A percentile compares a stretch with the other conserved stretches of the same genome.
Conservation (phyloP, 2,113 vertebrate species). For the Neodontobutis hainanensis region DNA sequence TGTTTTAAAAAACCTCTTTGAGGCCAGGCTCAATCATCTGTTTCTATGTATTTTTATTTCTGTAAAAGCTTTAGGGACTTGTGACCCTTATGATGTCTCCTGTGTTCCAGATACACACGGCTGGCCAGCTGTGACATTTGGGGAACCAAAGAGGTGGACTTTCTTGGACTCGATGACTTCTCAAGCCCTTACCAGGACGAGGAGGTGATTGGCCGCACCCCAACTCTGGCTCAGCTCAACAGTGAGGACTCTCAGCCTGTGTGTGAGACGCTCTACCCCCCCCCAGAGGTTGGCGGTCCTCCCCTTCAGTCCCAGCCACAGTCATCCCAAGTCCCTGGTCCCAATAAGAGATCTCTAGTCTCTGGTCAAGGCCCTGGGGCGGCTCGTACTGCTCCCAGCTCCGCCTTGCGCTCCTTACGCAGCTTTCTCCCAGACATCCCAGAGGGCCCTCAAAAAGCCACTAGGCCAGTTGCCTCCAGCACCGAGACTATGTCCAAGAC, state of each 20-base stretch:
- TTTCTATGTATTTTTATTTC: too few species aligned
- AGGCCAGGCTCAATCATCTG: too few species aligned
- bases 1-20: too few species aligned
- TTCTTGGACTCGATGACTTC: slow-evolving; percentile 95
- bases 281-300: slow-evolving; percentile 82
- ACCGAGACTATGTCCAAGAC: slow-evolving; percentile 90
- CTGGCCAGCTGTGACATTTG: slow-evolving; percentile 98
- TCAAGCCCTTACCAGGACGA: slow-evolving; percentile 98
- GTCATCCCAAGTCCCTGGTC: slow-evolving; percentile 74
- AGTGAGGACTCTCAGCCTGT: slow-evolving; percentile 97
- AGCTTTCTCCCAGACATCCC: slow-evolving; percentile 83
- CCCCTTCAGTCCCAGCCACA: slow-evolving; percentile 77
- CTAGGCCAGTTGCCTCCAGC: slow-evolving; percentile 87
- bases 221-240: slow-evolving; percentile 96
- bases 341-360: slow-evolving; percentile 81
- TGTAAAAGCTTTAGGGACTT: not conserved
- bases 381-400: slow-evolving; percentile 64
- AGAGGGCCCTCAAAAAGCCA: slow-evolving; percentile 89
- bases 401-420: slow-evolving; percentile 80
- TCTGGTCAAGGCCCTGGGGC: slow-evolving; percentile 48
- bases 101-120: slow-evolving; percentile 85
- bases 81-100: not conserved
- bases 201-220: slow-evolving; percentile 95
- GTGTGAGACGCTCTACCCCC: slow-evolving; percentile 91
- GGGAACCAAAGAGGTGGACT: slow-evolving; percentile 99